Conservation (phyloP, 2,797 vertebrate genomes). For the Gymnodraco acuticeps region DNA sequence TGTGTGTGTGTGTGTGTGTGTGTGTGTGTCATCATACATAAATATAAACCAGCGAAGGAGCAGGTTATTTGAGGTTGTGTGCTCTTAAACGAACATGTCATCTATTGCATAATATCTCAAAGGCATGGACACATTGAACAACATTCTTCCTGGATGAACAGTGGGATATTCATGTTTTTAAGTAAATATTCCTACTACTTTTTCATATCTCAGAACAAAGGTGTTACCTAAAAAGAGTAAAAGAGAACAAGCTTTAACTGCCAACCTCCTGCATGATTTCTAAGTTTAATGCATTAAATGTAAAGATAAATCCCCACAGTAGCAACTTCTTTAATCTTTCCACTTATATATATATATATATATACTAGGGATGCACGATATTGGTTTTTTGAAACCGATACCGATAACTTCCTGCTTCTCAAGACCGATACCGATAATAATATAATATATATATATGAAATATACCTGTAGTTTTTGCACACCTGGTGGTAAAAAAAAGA, state of each 20-base stretch:
- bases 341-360: background rate
- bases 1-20: background rate
- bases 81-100: too few relatives aligned
- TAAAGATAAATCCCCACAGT: background rate
- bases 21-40: background rate
- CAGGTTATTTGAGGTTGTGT: too few relatives aligned
- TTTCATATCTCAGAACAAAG: background rate
- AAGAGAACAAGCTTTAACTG: too few relatives aligned
- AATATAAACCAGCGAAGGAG: background rate
- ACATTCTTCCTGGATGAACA: background rate
- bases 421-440: too few relatives aligned
- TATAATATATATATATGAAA: too few relatives aligned
- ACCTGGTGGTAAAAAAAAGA: too few relatives aligned
- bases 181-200: too few relatives aligned
- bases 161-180: too few relatives aligned
- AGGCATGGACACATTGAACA: background rate
- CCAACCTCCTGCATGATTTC: background rate
- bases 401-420: too few relatives aligned
- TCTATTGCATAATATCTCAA: accelerated
- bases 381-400: too few relatives aligned
- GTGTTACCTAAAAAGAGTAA: background rate
- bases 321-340: background rate
- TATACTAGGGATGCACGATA: too few relatives aligned
- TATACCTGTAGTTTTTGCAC: too few relatives aligned
- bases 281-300: background rate